Evolutionary conservation across 2,888 invertebrate species (phyloP).

Genomic region (Julus scanicus): DNA sequence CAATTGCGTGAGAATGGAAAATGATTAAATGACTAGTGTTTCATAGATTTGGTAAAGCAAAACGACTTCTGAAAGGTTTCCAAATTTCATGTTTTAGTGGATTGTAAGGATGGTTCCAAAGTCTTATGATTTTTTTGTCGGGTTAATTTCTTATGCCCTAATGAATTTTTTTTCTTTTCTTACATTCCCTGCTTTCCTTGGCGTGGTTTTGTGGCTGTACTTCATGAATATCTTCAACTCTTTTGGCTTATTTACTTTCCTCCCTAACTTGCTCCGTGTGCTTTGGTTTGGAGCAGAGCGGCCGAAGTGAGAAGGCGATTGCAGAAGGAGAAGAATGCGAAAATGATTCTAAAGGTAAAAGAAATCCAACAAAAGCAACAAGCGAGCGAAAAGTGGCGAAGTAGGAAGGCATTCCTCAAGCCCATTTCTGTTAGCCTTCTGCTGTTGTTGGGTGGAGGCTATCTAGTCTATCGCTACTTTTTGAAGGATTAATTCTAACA

Average conservation of each 20-base stretch:
- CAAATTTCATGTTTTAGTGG: neutral
- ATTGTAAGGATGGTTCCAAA: slow-evolving; percentile 36
- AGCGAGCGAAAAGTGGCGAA: slow-evolving; percentile 59
- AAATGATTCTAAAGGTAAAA: slow-evolving; percentile 58
- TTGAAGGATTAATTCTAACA: slow-evolving; percentile 51
- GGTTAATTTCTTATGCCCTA: slow-evolving; percentile 18
- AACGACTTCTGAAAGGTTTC: neutral
- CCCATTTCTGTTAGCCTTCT: slow-evolving; percentile 59
- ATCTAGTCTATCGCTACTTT: slow-evolving; percentile 59
- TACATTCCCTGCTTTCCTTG: slow-evolving; percentile 30
- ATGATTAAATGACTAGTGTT: neutral
- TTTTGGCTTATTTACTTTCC: slow-evolving; percentile 49
- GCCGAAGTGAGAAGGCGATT: slow-evolving; percentile 59
- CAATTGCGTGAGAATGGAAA: neutral
- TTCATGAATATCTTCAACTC: slow-evolving; percentile 51
- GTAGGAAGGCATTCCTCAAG: slow-evolving; percentile 60
- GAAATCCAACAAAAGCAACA: slow-evolving; percentile 60
- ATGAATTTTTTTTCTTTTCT: slow-evolving; percentile 16
- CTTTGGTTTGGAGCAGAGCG: slow-evolving; percentile 56
- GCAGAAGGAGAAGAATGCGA: slow-evolving; percentile 59
- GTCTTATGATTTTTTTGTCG: neutral
- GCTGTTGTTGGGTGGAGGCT: slow-evolving; percentile 60
- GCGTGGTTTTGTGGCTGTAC: slow-evolving; percentile 32
- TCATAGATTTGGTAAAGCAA: neutral
- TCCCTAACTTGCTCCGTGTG: slow-evolving; percentile 46